Conservation (phyloP, 2,113 vertebrate genomes). For the Carollia perspicillata region DNA sequence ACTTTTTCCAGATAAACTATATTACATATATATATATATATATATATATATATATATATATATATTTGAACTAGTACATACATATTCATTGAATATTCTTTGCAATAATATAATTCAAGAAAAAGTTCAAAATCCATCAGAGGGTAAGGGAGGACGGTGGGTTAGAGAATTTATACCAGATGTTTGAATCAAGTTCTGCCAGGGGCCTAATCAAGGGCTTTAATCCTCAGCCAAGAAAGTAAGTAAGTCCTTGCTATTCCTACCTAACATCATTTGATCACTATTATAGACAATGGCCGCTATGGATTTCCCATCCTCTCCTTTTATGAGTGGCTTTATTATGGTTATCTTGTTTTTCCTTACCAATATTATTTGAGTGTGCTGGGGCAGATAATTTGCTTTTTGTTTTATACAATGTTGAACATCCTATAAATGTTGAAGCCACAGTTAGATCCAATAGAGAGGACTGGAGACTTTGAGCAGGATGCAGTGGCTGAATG, state of each 20-base stretch:
- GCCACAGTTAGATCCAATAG: background rate
- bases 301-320: background rate
- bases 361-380: background rate
- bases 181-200: background rate
- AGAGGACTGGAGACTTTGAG: background rate
- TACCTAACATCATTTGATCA: background rate
- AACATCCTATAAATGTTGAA: background rate
- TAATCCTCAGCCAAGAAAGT: background rate
- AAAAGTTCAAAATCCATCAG: background rate
- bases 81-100: background rate
- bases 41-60: too few species aligned
- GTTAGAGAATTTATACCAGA: background rate
- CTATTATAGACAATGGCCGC: background rate
- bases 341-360: background rate
- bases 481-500: background rate
- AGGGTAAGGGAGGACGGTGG: background rate
- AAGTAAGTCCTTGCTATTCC: background rate
- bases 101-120: background rate
- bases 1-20: too few species aligned
- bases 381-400: background rate
- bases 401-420: background rate
- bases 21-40: too few species aligned
- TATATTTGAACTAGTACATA: background rate
- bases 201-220: background rate
- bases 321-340: background rate